phyloP scores from a whole-genome alignment of 2,113 vertebrate genomes.

The Grammomys dolichurus region DNA sequence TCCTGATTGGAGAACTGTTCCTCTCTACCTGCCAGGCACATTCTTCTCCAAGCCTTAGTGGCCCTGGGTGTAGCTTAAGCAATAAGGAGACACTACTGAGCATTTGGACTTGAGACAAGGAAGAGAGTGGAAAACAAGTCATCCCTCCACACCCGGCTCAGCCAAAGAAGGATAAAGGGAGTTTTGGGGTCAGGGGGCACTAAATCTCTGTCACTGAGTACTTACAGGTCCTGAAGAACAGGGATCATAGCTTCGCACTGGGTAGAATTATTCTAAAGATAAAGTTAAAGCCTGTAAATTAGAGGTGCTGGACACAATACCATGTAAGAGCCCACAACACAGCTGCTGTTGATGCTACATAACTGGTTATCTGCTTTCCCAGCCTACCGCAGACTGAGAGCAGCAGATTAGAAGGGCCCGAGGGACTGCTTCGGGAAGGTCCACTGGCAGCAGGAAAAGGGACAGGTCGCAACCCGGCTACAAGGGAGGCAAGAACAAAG shows the following conservation, averaged over 20 bases:
- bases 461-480: conserved; percentile 58
- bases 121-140: neutral
- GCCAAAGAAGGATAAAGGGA: neutral
- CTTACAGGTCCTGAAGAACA: neutral
- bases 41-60: neutral
- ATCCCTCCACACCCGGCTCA: rapidly evolving
- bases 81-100: neutral
- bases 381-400: conserved; percentile 77
- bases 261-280: neutral
- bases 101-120: neutral
- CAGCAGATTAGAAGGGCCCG: conserved; percentile 70
- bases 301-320: neutral
- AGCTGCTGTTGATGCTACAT: neutral
- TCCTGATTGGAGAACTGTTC: neutral
- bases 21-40: neutral
- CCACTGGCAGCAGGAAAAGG: conserved; percentile 47
- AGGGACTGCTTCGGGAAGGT: conserved; percentile 63
- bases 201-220: neutral
- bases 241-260: neutral
- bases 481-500: conserved; percentile 69
- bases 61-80: neutral
- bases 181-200: neutral
- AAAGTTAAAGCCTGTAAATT: neutral
- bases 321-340: rapidly evolving
- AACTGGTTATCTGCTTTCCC: conserved; percentile 72